Evolutionary conservation across 2,797 vertebrate genomes (phyloP), one percentile per base, ranked within the genome.

Genomic region (Acipenser oxyrinchus): DNA sequence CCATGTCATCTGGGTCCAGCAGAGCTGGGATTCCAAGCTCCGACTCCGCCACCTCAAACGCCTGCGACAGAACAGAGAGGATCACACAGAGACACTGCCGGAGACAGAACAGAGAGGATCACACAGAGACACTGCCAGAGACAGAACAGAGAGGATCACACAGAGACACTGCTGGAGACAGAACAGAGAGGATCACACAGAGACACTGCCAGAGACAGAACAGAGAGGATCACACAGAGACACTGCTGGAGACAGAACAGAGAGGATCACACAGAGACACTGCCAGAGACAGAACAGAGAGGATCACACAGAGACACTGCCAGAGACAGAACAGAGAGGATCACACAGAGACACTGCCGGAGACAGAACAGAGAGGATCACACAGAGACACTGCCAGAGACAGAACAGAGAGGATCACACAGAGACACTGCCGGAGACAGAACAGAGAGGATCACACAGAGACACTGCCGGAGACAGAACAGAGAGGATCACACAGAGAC

Each of bases 1-100:
- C 96, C 96, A 99, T 98, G 79, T 99, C 96, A 12, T 86, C 93
- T 66, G 97, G 87, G 82, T 99, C 97, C 79, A 99, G 83, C 69
- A 99, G 83, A 23, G 97, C 95, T 1, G 97, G 96, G 74, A 99
- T 99, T 50, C 94, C 96, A 78, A 99, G 82, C 78, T 98, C 91
- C 50, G 82, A 81, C 82, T 99, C 95, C 0, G 97, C 95, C 82
- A 96, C 80, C 69, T 97, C 94, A 77, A 99, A 92, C 63, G 90
- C 90, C 90, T 92, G 66, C 51, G 66, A 62, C 15, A 66, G 62
- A 18, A 11, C 63, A 23, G 48, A 53, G 51, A 49, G 49, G 10
- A 50, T 48, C 8, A 15, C 18, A 6, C 11, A 7, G 49, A 6
- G 10, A 11, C 51, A 10, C 6, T 49, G 48, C 67, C 10, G 13